phyloP scores from a whole-genome alignment of 1,140 invertebrate species.

The Cephus cinctus region DNA sequence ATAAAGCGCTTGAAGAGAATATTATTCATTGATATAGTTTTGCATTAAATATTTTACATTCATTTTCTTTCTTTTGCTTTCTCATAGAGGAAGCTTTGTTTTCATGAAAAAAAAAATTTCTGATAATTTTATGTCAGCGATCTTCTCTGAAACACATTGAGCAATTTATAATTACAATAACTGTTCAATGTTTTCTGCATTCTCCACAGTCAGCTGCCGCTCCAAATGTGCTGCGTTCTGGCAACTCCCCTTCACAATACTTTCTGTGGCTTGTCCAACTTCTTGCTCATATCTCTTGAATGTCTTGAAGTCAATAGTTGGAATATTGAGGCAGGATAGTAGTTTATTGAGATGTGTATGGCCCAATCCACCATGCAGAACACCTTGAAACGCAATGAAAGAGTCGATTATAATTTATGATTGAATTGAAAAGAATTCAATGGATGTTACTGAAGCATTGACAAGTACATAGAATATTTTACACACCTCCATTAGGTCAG shows the following conservation, averaged over 20 bases:
- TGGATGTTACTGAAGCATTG: too few relatives aligned
- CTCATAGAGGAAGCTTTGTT: too few relatives aligned
- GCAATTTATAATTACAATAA: slow-evolving; percentile 6
- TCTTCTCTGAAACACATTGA: background rate
- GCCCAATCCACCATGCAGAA: slow-evolving; percentile 1
- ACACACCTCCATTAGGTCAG: too few relatives aligned
- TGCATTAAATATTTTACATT: slow-evolving; percentile 4
- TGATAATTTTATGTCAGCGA: too few relatives aligned
- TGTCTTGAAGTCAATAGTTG: slow-evolving; percentile 2
- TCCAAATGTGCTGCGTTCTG: slow-evolving; percentile 9
- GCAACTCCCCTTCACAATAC: slow-evolving; percentile 12
- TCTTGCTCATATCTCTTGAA: slow-evolving; percentile 1
- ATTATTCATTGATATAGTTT: too few relatives aligned
- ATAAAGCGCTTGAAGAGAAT: background rate
- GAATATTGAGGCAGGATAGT: slow-evolving; percentile 1
- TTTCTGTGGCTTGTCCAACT: slow-evolving; percentile 3
- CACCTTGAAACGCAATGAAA: background rate
- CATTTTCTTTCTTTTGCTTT: too few relatives aligned
- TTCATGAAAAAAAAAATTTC: too few relatives aligned
- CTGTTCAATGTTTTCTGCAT: slow-evolving; percentile 3
- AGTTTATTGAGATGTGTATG: slow-evolving; percentile 1
- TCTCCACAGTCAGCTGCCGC: slow-evolving; percentile 11
- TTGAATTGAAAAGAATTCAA: too few relatives aligned
- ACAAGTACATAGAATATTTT: too few relatives aligned
- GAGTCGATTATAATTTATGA: too few relatives aligned